Conservation (phyloP, 2,888 invertebrate genomes). For the Cosmia trapezina region DNA sequence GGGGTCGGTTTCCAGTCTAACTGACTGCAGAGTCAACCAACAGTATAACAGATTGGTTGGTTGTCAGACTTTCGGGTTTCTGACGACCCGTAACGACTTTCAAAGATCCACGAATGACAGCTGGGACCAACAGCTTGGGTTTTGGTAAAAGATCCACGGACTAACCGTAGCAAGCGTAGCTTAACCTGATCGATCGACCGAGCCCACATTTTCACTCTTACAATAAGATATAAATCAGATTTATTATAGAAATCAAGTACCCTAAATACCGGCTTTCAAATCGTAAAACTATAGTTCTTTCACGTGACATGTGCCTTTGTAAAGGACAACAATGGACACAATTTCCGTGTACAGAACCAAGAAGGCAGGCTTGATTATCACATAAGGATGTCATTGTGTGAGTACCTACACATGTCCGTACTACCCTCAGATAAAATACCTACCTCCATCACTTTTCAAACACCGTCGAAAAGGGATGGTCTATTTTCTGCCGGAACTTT, state of each 20-base stretch:
- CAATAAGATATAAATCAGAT: background rate
- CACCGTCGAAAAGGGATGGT: background rate
- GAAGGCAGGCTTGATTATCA: constrained; percentile 38
- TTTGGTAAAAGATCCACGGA: too few relatives aligned
- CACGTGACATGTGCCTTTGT: constrained; percentile 1
- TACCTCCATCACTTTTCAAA: constrained; percentile 23
- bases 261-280: background rate
- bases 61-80: too few relatives aligned
- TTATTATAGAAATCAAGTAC: background rate
- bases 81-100: too few relatives aligned
- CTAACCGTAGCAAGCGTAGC: too few relatives aligned
- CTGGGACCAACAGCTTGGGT: too few relatives aligned
- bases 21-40: too few relatives aligned
- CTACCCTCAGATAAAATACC: constrained; percentile 27
- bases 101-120: too few relatives aligned
- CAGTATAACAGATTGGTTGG: too few relatives aligned
- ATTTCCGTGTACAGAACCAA: constrained; percentile 30
- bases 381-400: constrained; percentile 30
- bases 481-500: constrained; percentile 6
- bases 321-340: constrained; percentile 24
- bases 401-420: constrained; percentile 6
- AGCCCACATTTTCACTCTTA: background rate
- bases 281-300: background rate
- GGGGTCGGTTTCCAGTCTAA: too few relatives aligned
- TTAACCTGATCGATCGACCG: too few relatives aligned